Base-by-base conservation (phyloP, 2,888 invertebrate genomes). In the Epsilonema sp. region DNA sequence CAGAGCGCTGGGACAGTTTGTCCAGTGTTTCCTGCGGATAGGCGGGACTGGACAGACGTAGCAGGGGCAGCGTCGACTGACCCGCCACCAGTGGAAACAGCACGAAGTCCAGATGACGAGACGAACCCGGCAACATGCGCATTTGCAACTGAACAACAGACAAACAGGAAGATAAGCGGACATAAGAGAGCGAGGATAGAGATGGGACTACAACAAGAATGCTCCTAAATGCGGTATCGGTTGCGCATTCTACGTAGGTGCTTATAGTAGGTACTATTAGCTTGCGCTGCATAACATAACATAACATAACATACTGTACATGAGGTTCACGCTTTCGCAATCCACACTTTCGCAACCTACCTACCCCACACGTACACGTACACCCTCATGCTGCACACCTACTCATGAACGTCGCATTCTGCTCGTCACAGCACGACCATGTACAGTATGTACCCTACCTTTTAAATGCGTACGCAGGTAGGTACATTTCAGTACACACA, bases 81-180 rank as follows among this genome's bases (percentile, higher is more conserved):
- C 49, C 49, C 22, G 49, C 43, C 19, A 26, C 23, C 38, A 49
- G 37, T 13, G 49, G 49, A 13, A 49, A 44, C 13, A 46, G 31
- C 3, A 49, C 42, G 26, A 48, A 49, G 24, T 5, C 4, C 21
- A 49, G 23, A 8, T 31, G 24, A n/a, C 42, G 20, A 3, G 3
- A 3, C 8, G 11, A 24, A 4, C 21, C 3, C 11, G 46, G 46
- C 37, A 46, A 25, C 20, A 45, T 24, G 5, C 46, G 46, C 26
- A 49, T 19, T 19, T 47, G 31, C 25, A 41, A 20, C 45, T 48
- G 23, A 16, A 46, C n/a, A n/a, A n/a, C n/a, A n/a, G n/a, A n/a
- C n/a, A n/a, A 16, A 38, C 31, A 31, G 31, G 5, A 16, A 16
- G 16, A 16, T 31, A 16, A 11, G 31, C 31, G 31, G 16, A 16